Base-by-base conservation (phyloP, 92 coral and sea anemone species). In the Epizoanthus stellaris region DNA sequence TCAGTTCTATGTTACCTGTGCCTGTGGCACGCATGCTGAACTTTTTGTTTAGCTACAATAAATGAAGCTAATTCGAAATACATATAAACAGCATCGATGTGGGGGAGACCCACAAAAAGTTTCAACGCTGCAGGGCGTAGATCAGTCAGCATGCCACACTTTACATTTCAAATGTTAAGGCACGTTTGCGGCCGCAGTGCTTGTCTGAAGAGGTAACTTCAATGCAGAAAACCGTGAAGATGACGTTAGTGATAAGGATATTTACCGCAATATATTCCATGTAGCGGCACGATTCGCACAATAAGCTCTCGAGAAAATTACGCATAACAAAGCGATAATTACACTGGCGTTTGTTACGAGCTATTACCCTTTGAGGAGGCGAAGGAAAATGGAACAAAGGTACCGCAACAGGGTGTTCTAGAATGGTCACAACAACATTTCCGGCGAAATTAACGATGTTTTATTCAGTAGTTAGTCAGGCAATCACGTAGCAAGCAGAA, bases 51-150 rank as follows among this genome's bases (percentile, higher is more conserved):
- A 61, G 72, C 61, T 68, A 77, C 4, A 17, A 76, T 25, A 39
- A 79, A 40, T 61, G 17, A 47, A 64, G 60, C 43, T 40, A 64
- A 45, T 47, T 63, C 14, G 13, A 79, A 63, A 79, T 42, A 62
- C 17, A 20, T 43, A 43, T 79, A 79, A 45, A 40, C 59, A 62
- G 58, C 40, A 39, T 21, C 53, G 36, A 40, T 36, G 70, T 16
- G 5, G 49, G 70, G 65, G 67, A 36, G 47, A 45, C 52, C 1
- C 10, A 52, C 49, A 39, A 17, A 61, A 47, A 21, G 16, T 5
- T 43, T 15, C 20, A 63, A 43, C 60, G 83, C 83, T 63, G 57
- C 83, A 15, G 70, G 83, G 72, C 83, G 39, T 21, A 79, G 43
- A 61, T 20, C 20, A 79, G 72, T 63, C 64, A 79, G 49, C 19